Percentiles rank a stretch among this genome's conserved stretches.
These are phyloP conservation scores for Channa argus DNA, from an alignment of 2,113 vertebrate species.

Conservation along the genomic window DNA sequence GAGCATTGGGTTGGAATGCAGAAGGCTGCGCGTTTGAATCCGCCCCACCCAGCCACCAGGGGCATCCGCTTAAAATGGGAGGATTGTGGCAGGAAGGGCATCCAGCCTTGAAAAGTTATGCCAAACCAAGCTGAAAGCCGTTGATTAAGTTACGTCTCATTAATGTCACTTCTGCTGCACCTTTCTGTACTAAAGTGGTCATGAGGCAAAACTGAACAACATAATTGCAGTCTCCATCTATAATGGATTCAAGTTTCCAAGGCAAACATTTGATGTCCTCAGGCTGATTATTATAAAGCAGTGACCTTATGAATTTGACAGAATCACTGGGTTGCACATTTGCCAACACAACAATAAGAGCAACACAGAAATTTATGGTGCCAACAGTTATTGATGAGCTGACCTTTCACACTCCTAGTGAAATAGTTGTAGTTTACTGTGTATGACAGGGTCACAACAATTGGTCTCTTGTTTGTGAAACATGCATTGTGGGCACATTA, in stretches of 20 bases:
- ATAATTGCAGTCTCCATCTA: too few species aligned
- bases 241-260: background rate
- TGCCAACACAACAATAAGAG: background rate
- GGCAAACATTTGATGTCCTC: background rate
- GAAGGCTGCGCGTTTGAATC: too few species aligned
- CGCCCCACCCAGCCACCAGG: too few species aligned
- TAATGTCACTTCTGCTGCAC: too few species aligned
- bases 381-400: constrained; percentile 2
- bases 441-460: background rate
- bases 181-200: too few species aligned
- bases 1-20: too few species aligned
- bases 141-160: too few species aligned
- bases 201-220: too few species aligned
- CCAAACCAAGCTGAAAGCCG: too few species aligned
- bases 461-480: background rate
- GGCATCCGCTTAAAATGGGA: too few species aligned
- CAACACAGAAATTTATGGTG: background rate
- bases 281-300: background rate
- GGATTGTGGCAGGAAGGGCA: too few species aligned
- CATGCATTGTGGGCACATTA: background rate
- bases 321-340: background rate
- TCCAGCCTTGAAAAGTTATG: too few species aligned
- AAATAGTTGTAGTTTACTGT: background rate
- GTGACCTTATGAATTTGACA: background rate
- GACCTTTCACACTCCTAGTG: background rate